These are phyloP conservation scores for Leptinotarsa haldemani DNA, from an alignment of 2,888 invertebrate genomes.

Conservation along the genomic window DNA sequence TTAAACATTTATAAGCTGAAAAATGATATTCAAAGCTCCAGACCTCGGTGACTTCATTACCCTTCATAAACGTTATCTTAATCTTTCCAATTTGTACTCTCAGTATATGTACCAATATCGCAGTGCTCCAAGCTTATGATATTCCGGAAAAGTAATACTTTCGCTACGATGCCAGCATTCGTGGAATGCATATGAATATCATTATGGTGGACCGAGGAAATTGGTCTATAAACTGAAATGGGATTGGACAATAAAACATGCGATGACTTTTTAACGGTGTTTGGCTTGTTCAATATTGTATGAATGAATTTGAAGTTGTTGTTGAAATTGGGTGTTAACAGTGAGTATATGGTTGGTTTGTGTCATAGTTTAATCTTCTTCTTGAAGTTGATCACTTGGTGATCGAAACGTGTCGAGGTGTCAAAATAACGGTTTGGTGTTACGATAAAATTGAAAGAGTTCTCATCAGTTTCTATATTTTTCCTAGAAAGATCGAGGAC, in stretches of 20 bases:
- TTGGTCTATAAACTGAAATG: slow-evolving; percentile 35
- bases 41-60: background rate
- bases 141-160: slow-evolving; percentile 16
- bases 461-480: too few species aligned
- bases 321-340: background rate
- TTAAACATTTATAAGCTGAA: background rate
- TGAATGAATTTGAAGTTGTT: slow-evolving; percentile 2
- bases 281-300: background rate
- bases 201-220: slow-evolving; percentile 31
- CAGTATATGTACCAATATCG: background rate
- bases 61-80: slow-evolving; percentile 1
- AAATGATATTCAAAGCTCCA: slow-evolving; percentile 1
- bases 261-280: slow-evolving; percentile 28
- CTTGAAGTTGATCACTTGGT: too few species aligned
- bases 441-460: too few species aligned
- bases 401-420: too few species aligned
- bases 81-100: slow-evolving; percentile 1
- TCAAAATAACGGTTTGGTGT: too few species aligned
- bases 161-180: slow-evolving; percentile 24
- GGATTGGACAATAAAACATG: slow-evolving; percentile 34
- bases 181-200: slow-evolving; percentile 34
- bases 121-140: slow-evolving; percentile 20
- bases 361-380: background rate
- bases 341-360: background rate
- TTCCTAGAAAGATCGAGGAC: too few species aligned